Evolutionary conservation across 2,113 vertebrate species (phyloP).

Genomic region (Puntigrus tetrazona): DNA sequence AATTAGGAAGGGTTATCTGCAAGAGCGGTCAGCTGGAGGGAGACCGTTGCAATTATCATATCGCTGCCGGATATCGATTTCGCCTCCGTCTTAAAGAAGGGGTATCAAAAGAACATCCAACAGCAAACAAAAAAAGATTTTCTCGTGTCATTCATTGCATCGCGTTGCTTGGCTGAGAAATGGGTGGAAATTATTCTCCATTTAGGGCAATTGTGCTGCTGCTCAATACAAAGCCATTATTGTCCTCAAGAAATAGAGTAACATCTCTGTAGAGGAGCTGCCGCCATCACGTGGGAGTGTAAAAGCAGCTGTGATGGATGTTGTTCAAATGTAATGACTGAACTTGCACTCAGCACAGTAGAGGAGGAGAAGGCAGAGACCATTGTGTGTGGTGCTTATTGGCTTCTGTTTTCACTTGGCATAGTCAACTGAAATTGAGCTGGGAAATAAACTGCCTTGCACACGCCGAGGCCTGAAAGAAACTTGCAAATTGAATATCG

Average conservation of each 20-base stretch:
- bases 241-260: constrained; percentile 48
- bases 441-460: constrained; percentile 41
- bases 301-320: constrained; percentile 52
- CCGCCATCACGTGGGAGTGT: constrained; percentile 17
- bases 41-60: constrained; percentile 46
- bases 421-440: constrained; percentile 47
- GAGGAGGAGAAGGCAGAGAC: constrained; percentile 29
- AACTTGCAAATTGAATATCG: constrained; percentile 40
- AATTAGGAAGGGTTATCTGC: constrained; percentile 50
- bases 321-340: constrained; percentile 48
- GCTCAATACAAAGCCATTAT: constrained; percentile 53
- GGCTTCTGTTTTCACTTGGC: constrained; percentile 37
- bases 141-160: constrained; percentile 5
- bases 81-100: constrained; percentile 8
- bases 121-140: constrained; percentile 45
- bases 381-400: constrained; percentile 42
- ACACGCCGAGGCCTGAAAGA: constrained; percentile 19
- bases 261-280: constrained; percentile 37
- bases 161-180: constrained; percentile 37
- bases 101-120: constrained; percentile 36
- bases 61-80: constrained; percentile 44
- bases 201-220: constrained; percentile 49
- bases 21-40: constrained; percentile 10
- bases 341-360: constrained; percentile 35
- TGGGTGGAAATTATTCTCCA: constrained; percentile 46